phyloP scores from a whole-genome alignment of 2,113 vertebrate species.

The Diphyllodes magnificus region DNA sequence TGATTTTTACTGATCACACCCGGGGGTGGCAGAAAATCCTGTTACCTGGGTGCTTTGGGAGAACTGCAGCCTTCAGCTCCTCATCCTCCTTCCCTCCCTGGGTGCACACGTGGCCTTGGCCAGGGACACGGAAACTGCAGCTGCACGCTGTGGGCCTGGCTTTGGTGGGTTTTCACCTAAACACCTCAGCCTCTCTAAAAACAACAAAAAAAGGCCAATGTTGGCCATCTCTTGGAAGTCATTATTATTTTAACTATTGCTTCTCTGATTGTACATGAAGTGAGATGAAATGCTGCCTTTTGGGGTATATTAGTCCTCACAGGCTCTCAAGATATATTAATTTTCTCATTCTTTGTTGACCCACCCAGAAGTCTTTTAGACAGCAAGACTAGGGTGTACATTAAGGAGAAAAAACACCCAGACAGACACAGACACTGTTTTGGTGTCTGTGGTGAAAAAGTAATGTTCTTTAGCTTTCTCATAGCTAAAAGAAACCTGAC shows the following conservation, averaged over 20 bases:
- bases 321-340: not conserved
- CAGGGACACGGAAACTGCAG: not conserved
- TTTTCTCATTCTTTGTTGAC: not conserved
- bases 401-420: not conserved
- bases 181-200: not conserved
- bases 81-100: not conserved
- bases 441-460: not conserved
- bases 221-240: not conserved
- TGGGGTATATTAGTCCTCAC: not conserved
- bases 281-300: not conserved
- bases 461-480: not conserved
- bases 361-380: not conserved
- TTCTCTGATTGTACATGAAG: not conserved
- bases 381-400: not conserved
- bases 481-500: not conserved
- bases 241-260: not conserved
- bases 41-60: not conserved
- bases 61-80: not conserved
- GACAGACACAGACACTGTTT: not conserved
- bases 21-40: not conserved
- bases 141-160: accelerated
- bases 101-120: not conserved
- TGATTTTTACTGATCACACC: not conserved
- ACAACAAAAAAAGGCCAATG: not conserved
- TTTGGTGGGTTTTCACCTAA: not conserved